phyloP scores from a whole-genome alignment of 2,888 invertebrate genomes.

The Neoaliturus tenellus region DNA sequence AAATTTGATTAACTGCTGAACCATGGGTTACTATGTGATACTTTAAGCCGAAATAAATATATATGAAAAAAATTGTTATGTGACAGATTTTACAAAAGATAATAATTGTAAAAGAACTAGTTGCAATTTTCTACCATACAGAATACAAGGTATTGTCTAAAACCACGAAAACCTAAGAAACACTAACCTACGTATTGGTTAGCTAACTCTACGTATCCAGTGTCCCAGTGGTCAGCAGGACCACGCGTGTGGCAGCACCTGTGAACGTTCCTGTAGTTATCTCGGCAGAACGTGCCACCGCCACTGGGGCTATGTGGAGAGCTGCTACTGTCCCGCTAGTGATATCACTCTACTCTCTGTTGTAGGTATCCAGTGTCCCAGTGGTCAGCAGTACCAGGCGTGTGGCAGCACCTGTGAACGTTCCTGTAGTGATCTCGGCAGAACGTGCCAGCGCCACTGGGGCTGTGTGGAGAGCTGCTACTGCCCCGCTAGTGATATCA shows the following conservation, averaged over 20 bases:
- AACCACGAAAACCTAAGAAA: no score
- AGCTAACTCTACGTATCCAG: constrained; percentile 78
- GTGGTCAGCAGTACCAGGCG: constrained; percentile 87
- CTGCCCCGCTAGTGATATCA: constrained; percentile 83
- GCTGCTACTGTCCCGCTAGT: constrained; percentile 91
- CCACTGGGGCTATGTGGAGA: constrained; percentile 85
- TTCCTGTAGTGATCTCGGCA: constrained; percentile 80
- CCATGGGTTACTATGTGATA: no score
- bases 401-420: constrained; percentile 91
- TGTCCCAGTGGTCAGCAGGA: constrained; percentile 89
- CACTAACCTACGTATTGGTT: no score
- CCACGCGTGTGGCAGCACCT: constrained; percentile 90
- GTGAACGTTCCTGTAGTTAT: constrained; percentile 85
- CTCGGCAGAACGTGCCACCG: constrained; percentile 77
- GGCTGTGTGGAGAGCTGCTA: constrained; percentile 94
- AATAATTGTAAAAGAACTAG: no score
- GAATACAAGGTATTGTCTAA: no score
- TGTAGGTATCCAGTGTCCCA: constrained; percentile 83
- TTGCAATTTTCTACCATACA: no score
- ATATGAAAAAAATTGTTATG: no score
- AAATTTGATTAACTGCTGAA: no score
- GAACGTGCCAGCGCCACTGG: constrained; percentile 77
- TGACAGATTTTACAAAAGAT: no score
- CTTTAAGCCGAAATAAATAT: no score
- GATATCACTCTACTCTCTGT: constrained; percentile 69